Base-by-base conservation (phyloP, 2,113 vertebrate species). In the Pelusios castaneus region DNA sequence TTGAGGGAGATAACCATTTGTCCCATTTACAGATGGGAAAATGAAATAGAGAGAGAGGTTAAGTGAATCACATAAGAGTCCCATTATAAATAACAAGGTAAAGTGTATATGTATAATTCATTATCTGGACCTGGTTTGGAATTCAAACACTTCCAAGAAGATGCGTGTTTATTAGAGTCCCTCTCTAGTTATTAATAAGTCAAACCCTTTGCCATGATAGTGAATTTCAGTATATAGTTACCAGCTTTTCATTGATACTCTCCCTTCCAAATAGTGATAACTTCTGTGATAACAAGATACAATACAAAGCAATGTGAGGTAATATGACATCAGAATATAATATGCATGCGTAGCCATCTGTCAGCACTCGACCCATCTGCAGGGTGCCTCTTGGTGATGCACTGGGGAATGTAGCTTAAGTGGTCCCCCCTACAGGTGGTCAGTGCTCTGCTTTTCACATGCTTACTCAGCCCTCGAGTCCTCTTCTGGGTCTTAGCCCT, bases 301-400 rank as follows among this genome's bases (percentile, higher is more conserved):
- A 94, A 67, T 8, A 34, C 4, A 56, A 78, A 31, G 16, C 0
- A 0, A 38, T 0, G 16, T 0, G 47, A 82, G 56, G 76, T 49
- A 10, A 31, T 0, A 2, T 7, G n/a, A 47, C 47, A 47, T 47
- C 47, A 47, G 47, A 47, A 47, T 47, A 10, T 10, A 47, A 47
- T 47, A 47, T 47, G 47, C 47, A 43, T n/a, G n/a, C n/a, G n/a
- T n/a, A n/a, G n/a, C n/a, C n/a, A n/a, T n/a, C n/a, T n/a, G n/a
- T n/a, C n/a, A n/a, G n/a, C n/a, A n/a, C n/a, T n/a, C n/a, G n/a
- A n/a, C n/a, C n/a, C n/a, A n/a, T n/a, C n/a, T n/a, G n/a, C n/a
- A n/a, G n/a, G n/a, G n/a, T n/a, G n/a, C n/a, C n/a, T n/a, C n/a
- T n/a, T n/a, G n/a, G n/a, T n/a, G n/a, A n/a, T n/a, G n/a, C n/a